A percentile compares a stretch with the other conserved stretches of the same genome.
phyloP scores from a whole-genome alignment of 35 echinoderm and acorn worm genomes.

The Ophioderma brevispina region DNA sequence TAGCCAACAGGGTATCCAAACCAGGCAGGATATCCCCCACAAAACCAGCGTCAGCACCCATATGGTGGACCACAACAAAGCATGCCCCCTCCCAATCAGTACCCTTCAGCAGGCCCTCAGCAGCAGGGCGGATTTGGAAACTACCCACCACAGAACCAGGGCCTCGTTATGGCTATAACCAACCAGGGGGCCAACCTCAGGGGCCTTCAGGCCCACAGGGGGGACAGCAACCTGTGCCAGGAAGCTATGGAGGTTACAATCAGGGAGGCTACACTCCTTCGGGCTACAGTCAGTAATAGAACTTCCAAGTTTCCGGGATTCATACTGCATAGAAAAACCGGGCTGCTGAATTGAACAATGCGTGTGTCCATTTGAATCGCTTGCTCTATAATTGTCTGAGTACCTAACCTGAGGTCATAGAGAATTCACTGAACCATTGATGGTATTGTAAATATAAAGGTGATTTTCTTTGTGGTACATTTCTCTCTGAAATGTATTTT shows the following conservation, averaged over 20 bases:
- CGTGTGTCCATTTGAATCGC: no score
- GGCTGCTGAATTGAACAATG: no score
- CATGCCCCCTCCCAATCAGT: neutral
- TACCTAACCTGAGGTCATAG: no score
- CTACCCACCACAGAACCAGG: neutral
- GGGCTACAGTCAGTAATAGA: neutral
- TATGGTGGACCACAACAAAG: neutral
- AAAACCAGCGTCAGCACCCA: neutral
- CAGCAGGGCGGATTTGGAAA: neutral
- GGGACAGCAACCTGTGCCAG: neutral
- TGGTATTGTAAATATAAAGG: no score
- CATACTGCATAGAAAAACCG: no score
- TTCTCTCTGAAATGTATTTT: no score
- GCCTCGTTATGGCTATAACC: neutral
- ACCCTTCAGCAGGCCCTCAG: neutral
- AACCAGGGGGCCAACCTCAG: neutral
- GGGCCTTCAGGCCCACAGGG: neutral
- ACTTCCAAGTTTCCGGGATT: no score
- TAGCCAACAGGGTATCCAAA: neutral
- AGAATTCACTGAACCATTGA: no score
- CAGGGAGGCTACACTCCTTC: neutral
- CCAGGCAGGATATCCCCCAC: neutral
- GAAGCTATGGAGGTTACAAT: neutral
- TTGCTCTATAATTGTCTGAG: no score
- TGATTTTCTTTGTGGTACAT: no score